These are phyloP conservation scores for Uropetala carovei DNA, from an alignment of 2,888 invertebrate genomes.

Conservation along the genomic window DNA sequence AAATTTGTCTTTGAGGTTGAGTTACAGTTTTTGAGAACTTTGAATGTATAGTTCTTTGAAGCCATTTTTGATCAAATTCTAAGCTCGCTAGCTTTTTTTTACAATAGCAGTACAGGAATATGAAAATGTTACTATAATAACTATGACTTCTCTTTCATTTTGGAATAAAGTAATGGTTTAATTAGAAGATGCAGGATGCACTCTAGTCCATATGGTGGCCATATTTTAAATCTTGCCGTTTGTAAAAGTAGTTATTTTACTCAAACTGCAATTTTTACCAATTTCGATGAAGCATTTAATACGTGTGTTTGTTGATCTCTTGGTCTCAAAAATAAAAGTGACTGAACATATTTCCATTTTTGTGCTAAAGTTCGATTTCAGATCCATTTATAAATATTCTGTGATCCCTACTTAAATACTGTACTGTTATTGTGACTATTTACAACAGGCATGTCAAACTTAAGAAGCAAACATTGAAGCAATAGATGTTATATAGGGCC, in stretches of 20 bases:
- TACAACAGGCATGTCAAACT: too few species aligned
- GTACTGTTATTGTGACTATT: too few species aligned
- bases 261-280: not conserved
- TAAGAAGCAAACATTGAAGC: too few species aligned
- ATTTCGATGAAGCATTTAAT: too few species aligned
- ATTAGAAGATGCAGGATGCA: not conserved
- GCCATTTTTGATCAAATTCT: too few species aligned
- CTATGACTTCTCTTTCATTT: not conserved
- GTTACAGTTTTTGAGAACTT: too few species aligned
- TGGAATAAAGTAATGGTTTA: not conserved
- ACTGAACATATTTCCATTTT: not conserved
- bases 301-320: not conserved
- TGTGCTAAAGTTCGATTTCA: not conserved
- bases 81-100: too few species aligned
- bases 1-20: too few species aligned
- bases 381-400: not conserved
- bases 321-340: constrained; percentile 2
- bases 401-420: not conserved
- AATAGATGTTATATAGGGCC: too few species aligned
- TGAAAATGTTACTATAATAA: not conserved
- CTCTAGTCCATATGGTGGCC: too few species aligned
- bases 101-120: not conserved
- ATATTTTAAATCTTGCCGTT: not conserved
- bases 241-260: not conserved
- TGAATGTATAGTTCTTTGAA: too few species aligned